Conservation (phyloP, 2,888 invertebrate genomes). For the Adelognathus sp. region DNA sequence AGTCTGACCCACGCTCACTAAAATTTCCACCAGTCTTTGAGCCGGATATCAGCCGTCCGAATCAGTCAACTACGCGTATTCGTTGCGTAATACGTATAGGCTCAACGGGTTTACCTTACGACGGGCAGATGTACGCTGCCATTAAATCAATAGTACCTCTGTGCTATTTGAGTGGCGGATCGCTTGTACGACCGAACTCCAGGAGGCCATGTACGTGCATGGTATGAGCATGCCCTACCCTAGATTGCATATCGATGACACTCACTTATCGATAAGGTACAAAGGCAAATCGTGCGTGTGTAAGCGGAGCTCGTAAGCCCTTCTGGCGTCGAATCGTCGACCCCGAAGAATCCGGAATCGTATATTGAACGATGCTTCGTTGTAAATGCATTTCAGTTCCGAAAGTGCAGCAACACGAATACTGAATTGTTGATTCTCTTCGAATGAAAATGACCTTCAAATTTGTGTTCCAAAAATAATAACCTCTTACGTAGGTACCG, state of each 20-base stretch:
- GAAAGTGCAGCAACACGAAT: too few relatives aligned
- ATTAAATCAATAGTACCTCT: constrained; percentile 6
- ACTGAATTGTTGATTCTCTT: too few relatives aligned
- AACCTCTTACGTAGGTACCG: neutral
- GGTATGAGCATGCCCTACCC: neutral
- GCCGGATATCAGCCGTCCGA: neutral
- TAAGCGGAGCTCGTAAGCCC: neutral
- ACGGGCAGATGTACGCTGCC: neutral
- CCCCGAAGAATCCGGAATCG: too few relatives aligned
- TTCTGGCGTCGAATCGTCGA: neutral
- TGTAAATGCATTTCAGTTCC: neutral
- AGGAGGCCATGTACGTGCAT: neutral
- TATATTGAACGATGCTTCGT: neutral
- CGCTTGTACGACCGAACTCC: neutral
- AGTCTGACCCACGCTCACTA: neutral
- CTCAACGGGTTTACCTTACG: neutral
- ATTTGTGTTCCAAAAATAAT: too few relatives aligned
- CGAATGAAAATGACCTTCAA: too few relatives aligned
- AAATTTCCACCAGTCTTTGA: neutral
- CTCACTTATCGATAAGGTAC: neutral
- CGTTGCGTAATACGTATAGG: neutral
- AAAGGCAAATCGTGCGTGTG: neutral
- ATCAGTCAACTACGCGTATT: neutral
- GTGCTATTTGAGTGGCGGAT: neutral
- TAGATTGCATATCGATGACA: neutral